These are phyloP conservation scores for Crossaster papposus DNA, from an alignment of 53 echinoderm and acorn worm species.

Conservation along the genomic window DNA sequence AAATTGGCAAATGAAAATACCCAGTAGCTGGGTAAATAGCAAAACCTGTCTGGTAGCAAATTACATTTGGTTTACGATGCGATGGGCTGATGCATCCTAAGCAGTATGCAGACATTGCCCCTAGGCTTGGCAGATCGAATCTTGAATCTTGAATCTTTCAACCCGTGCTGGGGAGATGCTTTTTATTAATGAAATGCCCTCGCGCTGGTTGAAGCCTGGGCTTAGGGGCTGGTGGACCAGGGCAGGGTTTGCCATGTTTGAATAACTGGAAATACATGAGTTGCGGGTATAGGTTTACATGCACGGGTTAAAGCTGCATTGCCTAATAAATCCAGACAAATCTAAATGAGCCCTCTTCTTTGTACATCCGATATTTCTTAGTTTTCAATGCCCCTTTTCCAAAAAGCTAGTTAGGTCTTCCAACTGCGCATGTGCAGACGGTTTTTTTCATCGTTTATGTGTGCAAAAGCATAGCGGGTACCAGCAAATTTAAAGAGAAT, in stretches of 20 bases:
- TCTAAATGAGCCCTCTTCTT: neutral
- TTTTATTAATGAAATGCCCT: neutral
- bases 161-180: neutral
- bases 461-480: too few species aligned
- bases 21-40: neutral
- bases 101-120: neutral
- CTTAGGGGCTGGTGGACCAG: neutral
- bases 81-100: neutral
- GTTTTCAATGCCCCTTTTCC: neutral
- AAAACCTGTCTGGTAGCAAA: neutral
- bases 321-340: neutral
- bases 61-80: neutral
- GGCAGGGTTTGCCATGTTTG: conserved; percentile 13
- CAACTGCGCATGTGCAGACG: too few species aligned
- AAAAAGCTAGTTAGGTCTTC: too few species aligned
- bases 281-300: neutral
- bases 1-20: neutral
- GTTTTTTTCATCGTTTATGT: too few species aligned
- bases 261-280: conserved; percentile 34
- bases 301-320: neutral
- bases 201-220: neutral
- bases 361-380: neutral
- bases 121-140: neutral
- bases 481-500: too few species aligned
- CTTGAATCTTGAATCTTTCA: neutral